phyloP scores from a whole-genome alignment of 2,888 invertebrate species.

The Hymenopus coronatus region DNA sequence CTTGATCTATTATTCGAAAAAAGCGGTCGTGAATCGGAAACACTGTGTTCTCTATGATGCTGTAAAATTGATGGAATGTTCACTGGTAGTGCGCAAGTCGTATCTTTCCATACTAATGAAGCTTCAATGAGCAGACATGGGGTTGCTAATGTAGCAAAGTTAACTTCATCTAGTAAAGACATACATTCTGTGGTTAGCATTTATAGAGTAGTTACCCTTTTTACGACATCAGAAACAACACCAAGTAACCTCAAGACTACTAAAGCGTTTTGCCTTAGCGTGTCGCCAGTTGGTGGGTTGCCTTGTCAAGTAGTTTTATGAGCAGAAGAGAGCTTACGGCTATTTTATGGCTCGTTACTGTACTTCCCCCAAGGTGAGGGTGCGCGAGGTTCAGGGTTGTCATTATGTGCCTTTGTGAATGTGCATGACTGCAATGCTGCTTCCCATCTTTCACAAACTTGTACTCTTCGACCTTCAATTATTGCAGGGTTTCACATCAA shows the following conservation, averaged over 20 bases:
- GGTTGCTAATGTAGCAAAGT: too few species aligned
- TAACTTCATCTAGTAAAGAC: too few species aligned
- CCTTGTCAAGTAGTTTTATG: conserved; percentile 1
- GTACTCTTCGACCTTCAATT: too few species aligned
- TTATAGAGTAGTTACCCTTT: not conserved
- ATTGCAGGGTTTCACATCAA: too few species aligned
- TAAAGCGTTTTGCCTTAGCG: not conserved
- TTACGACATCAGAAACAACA: not conserved
- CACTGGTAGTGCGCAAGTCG: too few species aligned
- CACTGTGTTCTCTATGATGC: too few species aligned
- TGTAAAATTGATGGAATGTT: too few species aligned
- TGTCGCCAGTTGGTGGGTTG: not conserved
- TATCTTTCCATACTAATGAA: too few species aligned
- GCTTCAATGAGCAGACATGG: too few species aligned
- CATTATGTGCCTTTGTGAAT: not conserved
- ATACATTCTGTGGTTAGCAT: not conserved
- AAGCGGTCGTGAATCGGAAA: too few species aligned
- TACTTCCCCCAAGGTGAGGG: not conserved
- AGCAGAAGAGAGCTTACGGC: not conserved
- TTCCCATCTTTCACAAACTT: not conserved
- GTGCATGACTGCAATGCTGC: not conserved
- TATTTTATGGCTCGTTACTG: not conserved
- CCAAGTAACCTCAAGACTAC: not conserved
- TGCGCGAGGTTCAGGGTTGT: not conserved
- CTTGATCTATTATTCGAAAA: too few species aligned